Base-by-base conservation (phyloP, 2,888 invertebrate species). In the Pyrrhia umbra region DNA sequence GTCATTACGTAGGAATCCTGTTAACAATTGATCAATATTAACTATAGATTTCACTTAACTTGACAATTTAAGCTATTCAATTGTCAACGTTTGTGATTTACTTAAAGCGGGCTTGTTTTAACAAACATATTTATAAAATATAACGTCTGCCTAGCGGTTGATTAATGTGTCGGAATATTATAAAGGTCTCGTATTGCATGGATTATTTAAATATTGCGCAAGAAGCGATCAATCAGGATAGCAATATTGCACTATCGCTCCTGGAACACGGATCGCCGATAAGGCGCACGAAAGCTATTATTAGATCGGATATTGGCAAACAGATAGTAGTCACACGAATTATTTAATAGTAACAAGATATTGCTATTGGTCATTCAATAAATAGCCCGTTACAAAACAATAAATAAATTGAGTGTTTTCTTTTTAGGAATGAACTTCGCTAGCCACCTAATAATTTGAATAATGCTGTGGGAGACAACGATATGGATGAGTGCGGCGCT, bases 401-500 rank as follows among this genome's bases (percentile, higher is more conserved):
- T 18, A 21, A 50, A 30, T 27, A 30, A 52, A 40, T 21, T 16
- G 21, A 39, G 20, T 55, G 37, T 15, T 58, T 58, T 18, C 23
- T 54, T 63, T 62, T 13, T 37, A 72, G 72, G 72, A 51, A 72
- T 72, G 72, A 50, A 75, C 56, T 62, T 27, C 46, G 30, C 23
- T 47, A 65, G 16, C 2, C 6, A 46, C 27, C 39, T 40, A 40
- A 15, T 50, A 70, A 61, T 62, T 52, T 69, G 27, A 74, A 83
- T 55, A 67, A 87, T 88, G 86, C 72, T 75, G 71, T 83, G 84
- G 82, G 68, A 69, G 68, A 50, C 56, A 21, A 15, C 27, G 51
- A 21, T 82, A 27, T 82, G 76, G 78, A 54, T 84, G 27, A 47
- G 66, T 45, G 71, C 69, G 39, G 62, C 68, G 25, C 37, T 84